These are phyloP conservation scores for Pristis pectinata DNA, from an alignment of 2,797 vertebrate species.

Conservation along the genomic window DNA sequence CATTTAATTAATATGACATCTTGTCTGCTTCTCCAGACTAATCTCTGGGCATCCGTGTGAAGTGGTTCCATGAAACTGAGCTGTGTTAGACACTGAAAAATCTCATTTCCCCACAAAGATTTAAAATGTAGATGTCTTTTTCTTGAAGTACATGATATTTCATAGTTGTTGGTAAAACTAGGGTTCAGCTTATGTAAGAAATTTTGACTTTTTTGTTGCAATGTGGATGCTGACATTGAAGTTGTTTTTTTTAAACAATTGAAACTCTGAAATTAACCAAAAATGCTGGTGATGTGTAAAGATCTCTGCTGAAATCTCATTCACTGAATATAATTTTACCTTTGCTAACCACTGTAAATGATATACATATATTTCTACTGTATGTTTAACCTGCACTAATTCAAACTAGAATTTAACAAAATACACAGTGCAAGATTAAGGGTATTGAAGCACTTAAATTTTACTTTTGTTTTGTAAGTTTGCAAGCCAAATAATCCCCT, in stretches of 20 bases:
- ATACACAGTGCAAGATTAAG: neutral
- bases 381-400: neutral
- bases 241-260: neutral
- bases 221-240: neutral
- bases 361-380: neutral
- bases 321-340: neutral
- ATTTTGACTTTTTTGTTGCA: neutral
- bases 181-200: neutral
- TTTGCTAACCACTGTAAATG: neutral
- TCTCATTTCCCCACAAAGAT: neutral
- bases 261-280: neutral
- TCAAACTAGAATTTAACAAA: neutral
- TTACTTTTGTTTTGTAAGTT: neutral
- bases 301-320: neutral
- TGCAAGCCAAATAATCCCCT: conserved; percentile 10
- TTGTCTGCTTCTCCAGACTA: neutral
- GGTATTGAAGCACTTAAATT: neutral
- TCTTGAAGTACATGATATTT: neutral
- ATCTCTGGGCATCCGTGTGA: neutral
- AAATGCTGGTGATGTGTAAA: neutral
- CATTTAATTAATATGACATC: conserved; percentile 17
- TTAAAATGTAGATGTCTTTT: neutral
- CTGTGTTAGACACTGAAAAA: neutral
- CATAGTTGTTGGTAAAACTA: neutral
- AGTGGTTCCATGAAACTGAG: neutral